Base-by-base conservation (phyloP, 2,113 vertebrate species). In the Ictalurus punctatus region DNA sequence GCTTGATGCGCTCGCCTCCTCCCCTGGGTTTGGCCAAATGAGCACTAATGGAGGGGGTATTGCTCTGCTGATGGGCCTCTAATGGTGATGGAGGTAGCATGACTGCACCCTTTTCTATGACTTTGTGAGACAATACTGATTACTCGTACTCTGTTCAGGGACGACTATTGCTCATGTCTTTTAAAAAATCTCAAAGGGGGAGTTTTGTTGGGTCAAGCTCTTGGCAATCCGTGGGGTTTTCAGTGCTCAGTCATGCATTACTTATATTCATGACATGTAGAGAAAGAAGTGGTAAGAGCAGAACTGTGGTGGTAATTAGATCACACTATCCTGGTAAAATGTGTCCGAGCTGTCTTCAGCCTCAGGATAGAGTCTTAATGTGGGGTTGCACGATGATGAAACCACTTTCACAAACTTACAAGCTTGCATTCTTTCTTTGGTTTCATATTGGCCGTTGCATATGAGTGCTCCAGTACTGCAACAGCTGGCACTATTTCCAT, bases 11-110 rank as follows among this genome's bases (percentile, higher is more conserved):
- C 84, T 27, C 21, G 63, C 48, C 90, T 87, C 84, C 81, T 89
- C 88, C 88, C 88, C 73, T 86, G 90, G 84, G 88, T 89, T 58
- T 48, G n/a, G 84, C 86, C 89, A 91, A 92, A 92, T 91, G 89
- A 93, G 87, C 90, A 84, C 91, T 85, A 78, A 91, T 88, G 89
- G 91, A 65, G 88, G 82, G 89, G 69, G 81, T 90, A 89, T 88
- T 40, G 74, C 90, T 87, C 86, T 91, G 89, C 59, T 93, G 92
- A 92, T 90, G 88, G 90, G 91, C 91, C 91, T 83, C 91, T 94
- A 93, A 94, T 94, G 84, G 91, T 92, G 94, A 92, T 91, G 74
- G 88, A 91, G 87, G 63, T 88, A 83, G 86, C 88, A 85, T 85
- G 79, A 88, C 65, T 85, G 91, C 90, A 90, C 87, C 89, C 78